Evolutionary conservation across 2,113 vertebrate species (phyloP), one percentile per base, ranked within the genome.

Genomic region (Gadus macrocephalus): DNA sequence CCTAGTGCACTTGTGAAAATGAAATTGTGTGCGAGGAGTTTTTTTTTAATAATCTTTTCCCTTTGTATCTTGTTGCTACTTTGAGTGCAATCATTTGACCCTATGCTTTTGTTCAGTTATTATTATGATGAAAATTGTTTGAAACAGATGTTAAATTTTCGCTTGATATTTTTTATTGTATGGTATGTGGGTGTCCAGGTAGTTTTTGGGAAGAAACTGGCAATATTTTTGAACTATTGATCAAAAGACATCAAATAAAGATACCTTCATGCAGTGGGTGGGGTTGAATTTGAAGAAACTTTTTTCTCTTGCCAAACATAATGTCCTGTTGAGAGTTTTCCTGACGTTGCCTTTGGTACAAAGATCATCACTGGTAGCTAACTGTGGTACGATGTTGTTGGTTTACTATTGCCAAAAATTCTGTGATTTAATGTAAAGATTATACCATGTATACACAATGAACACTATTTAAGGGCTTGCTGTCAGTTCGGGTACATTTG

Each of bases 341-440:
- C 82, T 87, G 80, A 85, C 67, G 84, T 89, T 90, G 91, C 89
- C 90, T 92, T 91, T 85, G 89, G 85, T 89, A 88, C 80, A 85
- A 73, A 83, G 77, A 90, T 81, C 86, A 87, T 89, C 85, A 87
- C 76, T 38, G 85, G 86, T 84, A 86, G 85, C 88, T 74, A 74
- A 80, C 78, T 77, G 81, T 53, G 75, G 84, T 86, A 86, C 84
- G 83, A 83, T 81, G 81, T 76, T 81, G 78, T 80, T 84, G 86
- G 81, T 87, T 87, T 87, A 81, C 77, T 88, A 71, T 93, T 92
- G 89, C 91, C 92, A 92, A 92, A 92, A 90, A 76, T 73, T 75
- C 71, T 84, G 83, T 81, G 67, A 67, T 35, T 35, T 49, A 49
- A 49, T 70, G 38, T 76, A 77, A 49, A 68, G 71, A 73, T 67